These are phyloP conservation scores for Carettochelys insculpta DNA, from an alignment of 2,113 vertebrate species.

Conservation along the genomic window DNA sequence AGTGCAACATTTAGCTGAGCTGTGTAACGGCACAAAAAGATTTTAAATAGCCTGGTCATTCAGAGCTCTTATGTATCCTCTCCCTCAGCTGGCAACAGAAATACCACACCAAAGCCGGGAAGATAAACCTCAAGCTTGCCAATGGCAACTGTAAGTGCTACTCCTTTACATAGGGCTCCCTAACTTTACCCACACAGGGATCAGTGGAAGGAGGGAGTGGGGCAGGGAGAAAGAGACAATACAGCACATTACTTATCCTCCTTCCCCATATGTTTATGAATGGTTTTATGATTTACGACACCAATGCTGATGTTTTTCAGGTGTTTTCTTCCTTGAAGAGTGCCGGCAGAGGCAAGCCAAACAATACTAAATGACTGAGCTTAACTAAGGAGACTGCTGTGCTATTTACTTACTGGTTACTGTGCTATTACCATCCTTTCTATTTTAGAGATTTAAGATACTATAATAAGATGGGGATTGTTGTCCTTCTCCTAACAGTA, in stretches of 20 bases:
- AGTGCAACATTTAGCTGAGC: not conserved
- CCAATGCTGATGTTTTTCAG: not conserved
- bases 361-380: too few species aligned
- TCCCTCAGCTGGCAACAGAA: not conserved
- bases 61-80: not conserved
- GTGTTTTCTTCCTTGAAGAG: slow-evolving; percentile 15
- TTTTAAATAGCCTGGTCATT: not conserved
- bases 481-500: too few species aligned
- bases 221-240: not conserved
- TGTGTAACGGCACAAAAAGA: not conserved
- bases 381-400: too few species aligned
- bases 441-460: too few species aligned
- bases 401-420: too few species aligned
- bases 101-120: not conserved
- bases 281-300: not conserved
- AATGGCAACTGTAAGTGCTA: not conserved
- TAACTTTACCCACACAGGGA: not conserved
- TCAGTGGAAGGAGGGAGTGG: not conserved
- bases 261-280: not conserved
- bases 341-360: too few species aligned
- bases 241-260: not conserved
- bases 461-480: too few species aligned
- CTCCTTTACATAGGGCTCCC: not conserved
- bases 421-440: too few species aligned
- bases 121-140: not conserved